Percentiles rank a stretch among this genome's conserved stretches.
Evolutionary conservation across 1,140 invertebrate species (phyloP).

Genomic region (Leptestheria dahalacensis): DNA sequence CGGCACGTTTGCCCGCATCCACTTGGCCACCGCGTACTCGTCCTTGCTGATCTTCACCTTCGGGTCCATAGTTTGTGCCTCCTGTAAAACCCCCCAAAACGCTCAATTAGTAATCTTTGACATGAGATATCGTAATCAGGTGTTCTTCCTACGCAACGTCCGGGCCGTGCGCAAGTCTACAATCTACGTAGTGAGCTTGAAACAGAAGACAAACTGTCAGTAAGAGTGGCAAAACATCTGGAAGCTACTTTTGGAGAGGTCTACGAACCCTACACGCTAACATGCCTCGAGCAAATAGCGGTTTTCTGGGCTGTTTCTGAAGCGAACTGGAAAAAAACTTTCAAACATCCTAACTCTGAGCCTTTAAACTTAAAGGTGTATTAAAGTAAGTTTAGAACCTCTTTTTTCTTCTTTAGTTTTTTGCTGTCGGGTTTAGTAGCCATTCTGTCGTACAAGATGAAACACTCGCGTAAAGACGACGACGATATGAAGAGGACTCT

Average conservation of each 20-base stretch:
- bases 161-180: too few relatives aligned
- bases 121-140: too few relatives aligned
- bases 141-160: too few relatives aligned
- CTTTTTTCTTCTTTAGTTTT: not conserved
- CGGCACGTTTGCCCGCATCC: constrained; percentile 79
- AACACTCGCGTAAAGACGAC: too few relatives aligned
- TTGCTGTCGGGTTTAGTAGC: not conserved
- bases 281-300: not conserved
- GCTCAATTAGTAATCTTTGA: not conserved
- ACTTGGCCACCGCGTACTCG: constrained; percentile 84
- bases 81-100: constrained; percentile 29
- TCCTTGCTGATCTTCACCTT: constrained; percentile 69
- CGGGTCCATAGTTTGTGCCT: constrained; percentile 27
- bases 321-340: too few relatives aligned
- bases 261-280: not conserved
- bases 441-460: not conserved
- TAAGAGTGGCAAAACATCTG: not conserved
- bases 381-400: not conserved
- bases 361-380: too few relatives aligned
- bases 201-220: not conserved
- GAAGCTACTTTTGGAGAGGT: too few relatives aligned
- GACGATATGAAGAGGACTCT: too few relatives aligned
- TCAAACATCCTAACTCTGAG: too few relatives aligned
- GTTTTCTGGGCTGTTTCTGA: too few relatives aligned
- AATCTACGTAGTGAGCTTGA: too few relatives aligned